Base-by-base conservation (phyloP, 2,888 invertebrate genomes). In the Syritta pipiens region DNA sequence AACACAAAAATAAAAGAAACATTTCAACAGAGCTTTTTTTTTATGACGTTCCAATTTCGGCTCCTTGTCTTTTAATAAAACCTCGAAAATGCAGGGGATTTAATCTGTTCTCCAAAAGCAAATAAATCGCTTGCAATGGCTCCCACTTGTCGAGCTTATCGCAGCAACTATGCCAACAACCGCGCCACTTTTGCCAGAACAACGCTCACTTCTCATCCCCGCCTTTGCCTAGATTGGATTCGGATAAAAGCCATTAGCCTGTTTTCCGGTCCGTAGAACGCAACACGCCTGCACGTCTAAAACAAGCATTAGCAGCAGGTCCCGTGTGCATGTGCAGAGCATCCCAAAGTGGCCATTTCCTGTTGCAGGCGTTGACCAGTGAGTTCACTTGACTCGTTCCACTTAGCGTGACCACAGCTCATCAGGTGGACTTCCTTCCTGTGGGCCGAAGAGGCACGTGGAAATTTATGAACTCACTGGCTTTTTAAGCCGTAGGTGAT, bases 291-390 rank as follows among this genome's bases (percentile, higher is more conserved):
- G 17, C 32, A 19, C 26, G 35, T 9, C 14, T 44, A 32, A 37
- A 30, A n/a, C 26, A 28, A 37, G 26, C 17, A 0, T 3, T 2
- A 17, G 9, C 12, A 2, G 1, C n/a, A n/a, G n/a, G n/a, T n/a
- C n/a, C n/a, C n/a, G n/a, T n/a, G n/a, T n/a, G n/a, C n/a, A n/a
- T n/a, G n/a, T n/a, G 2, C 28, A 26, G 49, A 28, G 12, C 20
- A 22, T 30, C 51, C 40, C 17, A 3, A 65, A 51, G 57, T 69
- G 59, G 59, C 12, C 12, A 42, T 59, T 49, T 49, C 53, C 59
- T 14, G 7, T 12, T 35, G n/a, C 10, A 20, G 12, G 35, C 9
- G n/a, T n/a, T n/a, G n/a, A n/a, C n/a, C n/a, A 35, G 9, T 42
- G 19, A 22, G 20, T 35, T 26, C 7, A 30, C 14, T 19, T 62